These are phyloP conservation scores for Alectura lathami DNA, from an alignment of 2,113 vertebrate genomes.

Conservation along the genomic window DNA sequence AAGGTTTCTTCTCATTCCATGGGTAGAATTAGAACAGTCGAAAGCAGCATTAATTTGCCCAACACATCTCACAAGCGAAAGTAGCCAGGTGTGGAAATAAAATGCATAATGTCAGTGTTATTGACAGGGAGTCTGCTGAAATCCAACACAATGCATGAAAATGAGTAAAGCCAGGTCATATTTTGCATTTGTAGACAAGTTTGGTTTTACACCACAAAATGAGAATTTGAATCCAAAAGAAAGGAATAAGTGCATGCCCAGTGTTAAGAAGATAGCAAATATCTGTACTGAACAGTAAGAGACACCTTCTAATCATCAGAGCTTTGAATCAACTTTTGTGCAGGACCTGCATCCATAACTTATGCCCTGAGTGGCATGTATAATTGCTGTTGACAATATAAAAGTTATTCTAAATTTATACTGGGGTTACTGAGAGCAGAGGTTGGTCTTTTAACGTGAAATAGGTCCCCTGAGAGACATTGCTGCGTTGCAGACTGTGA, in stretches of 20 bases:
- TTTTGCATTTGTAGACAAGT: background rate
- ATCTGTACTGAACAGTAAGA: background rate
- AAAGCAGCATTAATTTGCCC: background rate
- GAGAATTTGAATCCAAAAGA: background rate
- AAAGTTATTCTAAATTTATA: conserved; percentile 18
- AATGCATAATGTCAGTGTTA: background rate
- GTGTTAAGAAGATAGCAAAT: background rate
- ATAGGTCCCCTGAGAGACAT: background rate
- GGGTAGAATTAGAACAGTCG: background rate
- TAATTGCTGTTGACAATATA: background rate
- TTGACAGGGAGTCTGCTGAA: background rate
- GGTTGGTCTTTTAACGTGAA: background rate
- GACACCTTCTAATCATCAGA: background rate
- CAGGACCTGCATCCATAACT: background rate
- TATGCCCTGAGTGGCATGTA: background rate
- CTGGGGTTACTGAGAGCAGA: background rate
- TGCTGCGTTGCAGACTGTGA: background rate
- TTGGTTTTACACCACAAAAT: background rate
- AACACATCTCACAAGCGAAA: background rate
- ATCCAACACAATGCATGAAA: background rate
- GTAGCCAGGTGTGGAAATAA: background rate
- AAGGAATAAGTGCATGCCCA: background rate
- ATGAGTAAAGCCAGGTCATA: background rate
- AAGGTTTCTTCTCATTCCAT: background rate
- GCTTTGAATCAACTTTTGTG: background rate